Base-by-base conservation (phyloP, 1,140 invertebrate species). In the Eupeodes corollae region DNA sequence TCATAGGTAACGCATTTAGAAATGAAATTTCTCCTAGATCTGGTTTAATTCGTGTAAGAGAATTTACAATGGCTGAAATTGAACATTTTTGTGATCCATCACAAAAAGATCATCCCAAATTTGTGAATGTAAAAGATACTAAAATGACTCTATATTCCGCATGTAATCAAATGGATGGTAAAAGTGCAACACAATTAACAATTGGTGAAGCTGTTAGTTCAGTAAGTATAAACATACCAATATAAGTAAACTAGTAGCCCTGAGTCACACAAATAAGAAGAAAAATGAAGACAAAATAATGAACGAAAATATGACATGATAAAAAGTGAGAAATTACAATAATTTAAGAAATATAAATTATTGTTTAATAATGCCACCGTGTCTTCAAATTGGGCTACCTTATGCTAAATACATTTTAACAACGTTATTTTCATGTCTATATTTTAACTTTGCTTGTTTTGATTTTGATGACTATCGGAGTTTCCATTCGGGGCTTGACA, bases 41-140 rank as follows among this genome's bases (percentile, higher is more conserved):
- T 59, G 96, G 96, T 1, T 74, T 99, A 10, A 84, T 99, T 14
- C 78, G 96, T 62, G 94, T 99, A 2, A 76, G 88, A 61, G 97
- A 99, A 68, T 99, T 99, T 61, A 98, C 94, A 1, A 98, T 99
- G 94, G 96, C 95, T 41, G 97, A 99, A 75, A 99, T 99, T 56
- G 97, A 99, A 69, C 94, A 99, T 74, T 99, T 99, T 69, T 96
- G 95, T 72, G 93, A 99, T 71, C 90, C 94, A 1, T 69, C 55
- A 3, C 75, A 88, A 50, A 97, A 98, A 61, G 78, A 75, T 50
- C 93, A 98, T 74, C 81, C 85, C 0, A 98, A 98, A 70, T 99
- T 99, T 73, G 73, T 73, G 1, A 72, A 71, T 38, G 74, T 98
- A 0, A 77, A 79, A 54, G 74, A 91, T 58, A 80, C 86, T 3